phyloP scores from a whole-genome alignment of 2,113 vertebrate species.

The Ibidorhyncha struthersii region DNA sequence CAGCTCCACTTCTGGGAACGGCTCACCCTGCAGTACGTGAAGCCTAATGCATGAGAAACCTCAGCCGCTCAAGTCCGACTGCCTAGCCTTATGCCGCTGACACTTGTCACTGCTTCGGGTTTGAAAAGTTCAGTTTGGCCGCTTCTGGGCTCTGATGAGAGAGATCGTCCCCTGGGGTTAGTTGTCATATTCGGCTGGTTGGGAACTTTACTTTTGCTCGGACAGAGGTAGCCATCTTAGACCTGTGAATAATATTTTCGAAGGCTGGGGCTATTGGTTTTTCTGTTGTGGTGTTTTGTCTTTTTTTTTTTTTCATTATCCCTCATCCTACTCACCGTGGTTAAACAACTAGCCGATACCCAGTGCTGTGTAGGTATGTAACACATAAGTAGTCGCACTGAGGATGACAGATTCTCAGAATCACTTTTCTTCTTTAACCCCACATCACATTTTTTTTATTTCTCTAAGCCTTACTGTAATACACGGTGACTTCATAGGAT shows the following conservation, averaged over 20 bases:
- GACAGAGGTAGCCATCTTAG: not conserved
- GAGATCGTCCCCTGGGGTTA: not conserved
- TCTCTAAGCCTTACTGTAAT: not conserved
- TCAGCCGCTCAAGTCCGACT: not conserved
- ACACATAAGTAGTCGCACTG: not conserved
- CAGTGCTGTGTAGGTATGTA: not conserved
- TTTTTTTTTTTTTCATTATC: not conserved
- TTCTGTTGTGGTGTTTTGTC: no score
- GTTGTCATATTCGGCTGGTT: not conserved
- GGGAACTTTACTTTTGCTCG: not conserved
- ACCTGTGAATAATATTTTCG: not conserved
- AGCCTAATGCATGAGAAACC: conserved; percentile 26
- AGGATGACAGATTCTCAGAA: not conserved
- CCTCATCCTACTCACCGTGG: not conserved
- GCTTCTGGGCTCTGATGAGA: not conserved
- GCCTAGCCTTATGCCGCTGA: not conserved
- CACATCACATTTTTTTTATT: not conserved
- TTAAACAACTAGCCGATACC: not conserved
- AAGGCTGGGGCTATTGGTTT: not conserved
- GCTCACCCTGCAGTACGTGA: conserved; percentile 42
- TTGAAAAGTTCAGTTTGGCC: conserved; percentile 43
- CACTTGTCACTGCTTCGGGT: not conserved
- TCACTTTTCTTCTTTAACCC: not conserved
- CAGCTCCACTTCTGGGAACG: conserved; percentile 54
- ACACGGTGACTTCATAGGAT: not conserved